Conservation (phyloP, 2,113 vertebrate genomes). For the Sporophila hypoxantha region DNA sequence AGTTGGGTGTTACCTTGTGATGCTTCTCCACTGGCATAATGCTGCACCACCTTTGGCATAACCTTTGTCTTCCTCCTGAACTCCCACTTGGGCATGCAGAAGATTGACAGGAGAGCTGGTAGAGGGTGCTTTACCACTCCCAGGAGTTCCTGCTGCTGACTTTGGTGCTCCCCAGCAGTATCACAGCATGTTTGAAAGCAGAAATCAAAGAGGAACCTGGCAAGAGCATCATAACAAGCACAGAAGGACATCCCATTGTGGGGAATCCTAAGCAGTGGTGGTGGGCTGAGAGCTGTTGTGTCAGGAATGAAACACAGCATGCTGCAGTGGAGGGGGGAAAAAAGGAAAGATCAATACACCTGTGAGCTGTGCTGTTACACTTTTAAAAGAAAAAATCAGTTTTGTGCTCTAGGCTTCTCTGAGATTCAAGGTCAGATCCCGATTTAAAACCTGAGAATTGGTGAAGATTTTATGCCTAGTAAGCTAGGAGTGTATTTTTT, state of each 20-base stretch:
- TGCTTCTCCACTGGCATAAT: background rate
- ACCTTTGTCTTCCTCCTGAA: background rate
- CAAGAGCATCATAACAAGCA: background rate
- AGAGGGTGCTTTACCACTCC: background rate
- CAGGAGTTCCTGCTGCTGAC: background rate
- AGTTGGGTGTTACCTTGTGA: background rate
- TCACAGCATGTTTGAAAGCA: background rate
- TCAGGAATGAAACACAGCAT: background rate
- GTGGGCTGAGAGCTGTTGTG: background rate
- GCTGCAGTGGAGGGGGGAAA: accelerated
- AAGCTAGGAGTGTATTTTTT: background rate
- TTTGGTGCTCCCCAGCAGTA: background rate
- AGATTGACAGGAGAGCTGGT: background rate
- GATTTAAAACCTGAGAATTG: background rate
- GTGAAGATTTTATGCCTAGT: background rate
- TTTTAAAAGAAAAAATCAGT: background rate
- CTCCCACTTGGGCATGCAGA: background rate
- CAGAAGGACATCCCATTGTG: background rate
- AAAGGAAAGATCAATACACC: background rate
- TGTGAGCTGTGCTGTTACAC: background rate
- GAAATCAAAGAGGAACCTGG: background rate
- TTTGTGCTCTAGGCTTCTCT: background rate
- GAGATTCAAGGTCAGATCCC: background rate
- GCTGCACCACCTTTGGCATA: background rate
- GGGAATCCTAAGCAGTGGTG: background rate